These are phyloP conservation scores for Tinea semifulvella DNA, from an alignment of 2,888 invertebrate genomes.

Conservation along the genomic window DNA sequence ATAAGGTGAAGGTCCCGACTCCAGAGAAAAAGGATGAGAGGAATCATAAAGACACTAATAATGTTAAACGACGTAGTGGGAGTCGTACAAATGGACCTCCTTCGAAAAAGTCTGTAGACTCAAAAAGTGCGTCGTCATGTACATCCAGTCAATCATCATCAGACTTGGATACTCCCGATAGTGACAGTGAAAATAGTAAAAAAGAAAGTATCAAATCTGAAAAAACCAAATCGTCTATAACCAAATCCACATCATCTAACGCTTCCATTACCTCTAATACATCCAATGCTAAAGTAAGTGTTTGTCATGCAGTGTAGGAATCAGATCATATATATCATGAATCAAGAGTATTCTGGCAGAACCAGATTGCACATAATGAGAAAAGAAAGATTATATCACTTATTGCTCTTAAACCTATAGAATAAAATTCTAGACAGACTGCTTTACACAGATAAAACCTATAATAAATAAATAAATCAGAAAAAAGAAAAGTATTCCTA, in stretches of 20 bases:
- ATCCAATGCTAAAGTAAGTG: conserved; percentile 31
- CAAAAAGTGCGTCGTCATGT: conserved; percentile 48
- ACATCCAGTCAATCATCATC: conserved; percentile 55
- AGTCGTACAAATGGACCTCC: conserved; percentile 47
- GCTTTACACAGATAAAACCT: no score
- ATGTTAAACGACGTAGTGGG: conserved; percentile 39
- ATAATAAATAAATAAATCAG: no score
- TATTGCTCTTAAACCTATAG: no score
- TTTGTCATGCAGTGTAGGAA: neutral
- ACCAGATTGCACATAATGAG: no score
- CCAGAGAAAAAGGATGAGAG: conserved; percentile 32
- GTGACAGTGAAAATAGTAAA: conserved; percentile 48
- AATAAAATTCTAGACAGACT: no score
- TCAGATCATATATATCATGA: no score
- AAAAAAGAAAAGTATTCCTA: no score
- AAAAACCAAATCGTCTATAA: conserved; percentile 36
- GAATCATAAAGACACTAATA: conserved; percentile 29
- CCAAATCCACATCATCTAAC: conserved; percentile 30
- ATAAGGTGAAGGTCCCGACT: conserved; percentile 34
- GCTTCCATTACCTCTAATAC: conserved; percentile 8
- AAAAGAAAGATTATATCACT: no score
- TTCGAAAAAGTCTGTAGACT: conserved; percentile 47
- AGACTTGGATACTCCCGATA: conserved; percentile 53
- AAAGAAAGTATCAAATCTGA: conserved; percentile 37
- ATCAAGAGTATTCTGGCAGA: no score